These are phyloP conservation scores for Agrochola circellaris DNA, from an alignment of 2,888 invertebrate genomes.

Conservation along the genomic window DNA sequence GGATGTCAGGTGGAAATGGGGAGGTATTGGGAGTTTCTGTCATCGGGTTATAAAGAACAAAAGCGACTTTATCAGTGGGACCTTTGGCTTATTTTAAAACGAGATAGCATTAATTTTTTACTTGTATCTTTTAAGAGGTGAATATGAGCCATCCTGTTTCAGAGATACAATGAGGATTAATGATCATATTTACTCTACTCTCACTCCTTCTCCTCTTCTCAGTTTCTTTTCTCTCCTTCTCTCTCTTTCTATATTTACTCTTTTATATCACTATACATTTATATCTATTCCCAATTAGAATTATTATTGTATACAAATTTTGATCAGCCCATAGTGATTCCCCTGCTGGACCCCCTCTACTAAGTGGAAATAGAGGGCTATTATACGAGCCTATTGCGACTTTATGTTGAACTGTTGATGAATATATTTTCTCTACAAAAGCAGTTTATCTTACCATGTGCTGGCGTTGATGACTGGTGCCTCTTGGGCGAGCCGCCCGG, in stretches of 20 bases:
- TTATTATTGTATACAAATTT: not conserved
- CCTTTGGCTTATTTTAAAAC: not conserved
- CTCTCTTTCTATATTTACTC: not conserved
- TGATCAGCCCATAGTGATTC: not conserved
- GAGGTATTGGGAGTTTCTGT: not conserved
- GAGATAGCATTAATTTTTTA: too few species aligned
- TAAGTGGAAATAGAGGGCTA: not conserved
- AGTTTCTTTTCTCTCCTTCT: too few species aligned
- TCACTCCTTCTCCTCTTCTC: too few species aligned
- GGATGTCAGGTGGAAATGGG: not conserved
- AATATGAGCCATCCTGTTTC: not conserved
- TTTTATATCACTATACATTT: not conserved
- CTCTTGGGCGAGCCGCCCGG: slow-evolving; percentile 89
- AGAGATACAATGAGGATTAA: not conserved
- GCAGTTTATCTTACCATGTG: slow-evolving; percentile 75
- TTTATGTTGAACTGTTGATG: not conserved
- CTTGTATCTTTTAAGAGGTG: not conserved
- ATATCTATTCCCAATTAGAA: not conserved
- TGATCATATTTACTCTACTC: not conserved
- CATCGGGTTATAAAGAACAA: not conserved
- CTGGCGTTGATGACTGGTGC: slow-evolving; percentile 78
- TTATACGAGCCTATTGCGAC: not conserved
- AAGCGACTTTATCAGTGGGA: not conserved
- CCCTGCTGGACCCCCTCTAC: not conserved
- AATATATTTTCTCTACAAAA: not conserved